Base-by-base conservation (phyloP, 2,113 vertebrate species). In the Echinops telfairi region DNA sequence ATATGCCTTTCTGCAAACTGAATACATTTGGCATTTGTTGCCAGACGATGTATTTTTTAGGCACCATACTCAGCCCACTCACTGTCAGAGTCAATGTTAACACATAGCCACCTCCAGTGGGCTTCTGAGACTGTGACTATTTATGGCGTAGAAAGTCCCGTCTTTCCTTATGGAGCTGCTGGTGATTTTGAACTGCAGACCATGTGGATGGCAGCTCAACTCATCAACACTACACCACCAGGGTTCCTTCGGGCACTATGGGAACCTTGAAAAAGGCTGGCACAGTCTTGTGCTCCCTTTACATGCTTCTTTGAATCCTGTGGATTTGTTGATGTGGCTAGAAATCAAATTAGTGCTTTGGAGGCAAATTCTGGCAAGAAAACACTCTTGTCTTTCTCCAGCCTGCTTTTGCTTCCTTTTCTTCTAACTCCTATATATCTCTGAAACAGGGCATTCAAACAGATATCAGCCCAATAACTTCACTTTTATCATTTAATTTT, bases 401-500 rank as follows among this genome's bases (percentile, higher is more conserved):
- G 2, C 5, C 12, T 40, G 40, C 40, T 6, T 40, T 40, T 17
- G 6, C 11, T 4, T 40, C 14, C 11, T 76, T 75, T 9, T 85
- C 64, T 64, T 20, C 31, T 85, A 73, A 77, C n/a, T 83, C 82
- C 31, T 62, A n/a, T 90, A 40, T 83, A 91, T 91, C 6, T 73
- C 86, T 96, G 75, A 76, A 93, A n/a, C 27, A 84, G 60, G 31
- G 19, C 2, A 86, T 83, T 96, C 83, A 57, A 89, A 92, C 95
- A 86, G 31, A 90, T 31, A 7, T 83, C 94, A 88, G 57, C 70
- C 43, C 84, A 90, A 71, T n/a, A 91, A 93, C 90, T 88, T 92
- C 43, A 94, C 88, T 95, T 96, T 92, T 93, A 43, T 93, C 82
- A 97, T 95, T 95, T 96, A 90, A 92, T 96, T 93, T 96, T 95